These are phyloP conservation scores for Tychaedon coryphoeus DNA, from an alignment of 2,113 vertebrate species.

Conservation along the genomic window DNA sequence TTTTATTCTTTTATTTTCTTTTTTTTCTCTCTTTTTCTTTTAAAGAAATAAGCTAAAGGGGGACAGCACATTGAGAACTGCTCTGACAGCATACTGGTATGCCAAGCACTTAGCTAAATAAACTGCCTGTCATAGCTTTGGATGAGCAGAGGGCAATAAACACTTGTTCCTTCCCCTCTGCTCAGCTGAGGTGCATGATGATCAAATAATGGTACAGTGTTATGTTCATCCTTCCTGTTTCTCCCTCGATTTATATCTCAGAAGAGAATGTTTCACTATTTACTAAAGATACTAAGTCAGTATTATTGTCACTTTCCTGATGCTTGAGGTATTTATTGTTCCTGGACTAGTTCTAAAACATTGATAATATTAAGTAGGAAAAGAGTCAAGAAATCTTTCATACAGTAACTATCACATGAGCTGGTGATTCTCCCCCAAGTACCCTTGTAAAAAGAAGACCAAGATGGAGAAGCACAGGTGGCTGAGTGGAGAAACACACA, in stretches of 20 bases:
- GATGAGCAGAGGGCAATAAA: conserved; percentile 28
- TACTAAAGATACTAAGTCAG: conserved; percentile 70
- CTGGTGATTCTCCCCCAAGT: too few species aligned
- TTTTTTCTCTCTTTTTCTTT: background rate
- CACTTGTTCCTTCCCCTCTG: conserved; percentile 26
- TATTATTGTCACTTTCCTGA: conserved; percentile 70
- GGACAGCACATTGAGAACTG: conserved; percentile 26
- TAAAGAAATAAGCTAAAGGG: conserved; percentile 41
- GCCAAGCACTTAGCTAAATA: conserved; percentile 40
- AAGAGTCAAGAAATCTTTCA: background rate
- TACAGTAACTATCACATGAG: background rate
- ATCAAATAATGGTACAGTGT: conserved; percentile 66
- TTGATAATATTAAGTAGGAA: conserved; percentile 10
- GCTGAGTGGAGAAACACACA: too few species aligned
- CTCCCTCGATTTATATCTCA: conserved; percentile 64
- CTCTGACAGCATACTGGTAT: conserved; percentile 34
- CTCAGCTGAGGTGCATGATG: conserved; percentile 59
- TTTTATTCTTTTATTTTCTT: background rate
- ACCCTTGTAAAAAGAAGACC: too few species aligned
- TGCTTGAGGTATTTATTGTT: conserved; percentile 49
- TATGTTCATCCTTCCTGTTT: conserved; percentile 53
- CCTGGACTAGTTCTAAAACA: conserved; percentile 37
- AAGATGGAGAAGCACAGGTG: too few species aligned
- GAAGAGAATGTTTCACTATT: conserved; percentile 68
- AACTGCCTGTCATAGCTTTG: conserved; percentile 25